Evolutionary conservation across 2,888 invertebrate genomes (phyloP), one percentile per base, ranked within the genome.

Genomic region (Peribatodes rhomboidaria): DNA sequence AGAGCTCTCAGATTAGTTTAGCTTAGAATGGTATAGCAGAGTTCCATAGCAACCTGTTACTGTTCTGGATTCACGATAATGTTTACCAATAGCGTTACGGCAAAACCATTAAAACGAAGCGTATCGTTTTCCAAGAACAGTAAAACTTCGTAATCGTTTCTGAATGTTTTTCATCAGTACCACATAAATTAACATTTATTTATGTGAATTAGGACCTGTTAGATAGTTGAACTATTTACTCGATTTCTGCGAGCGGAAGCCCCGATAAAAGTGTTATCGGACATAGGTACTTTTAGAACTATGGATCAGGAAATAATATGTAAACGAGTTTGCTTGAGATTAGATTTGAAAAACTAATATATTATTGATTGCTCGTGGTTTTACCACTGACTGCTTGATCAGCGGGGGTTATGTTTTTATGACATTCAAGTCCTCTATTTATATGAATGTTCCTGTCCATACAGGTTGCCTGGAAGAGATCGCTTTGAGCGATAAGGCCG

Each of bases 131-230:
- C 4, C 9, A 47, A 47, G 27, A 27, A 49, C 31, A 31, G 31
- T 49, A 49, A 46, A 49, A 49, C 47, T 14, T 6, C 10, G 14
- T 49, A 31, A 31, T 22, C 44, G 44, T 44, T 44, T 22, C 13
- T 22, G 44, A 44, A 44, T 22, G 22, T 44, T 44, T 44, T 49
- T 31, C 16, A 22, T 2, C 13, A 31, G 47, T 31, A 13, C 10
- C 31, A 31, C 47, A 31, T 31, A 31, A 31, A 49, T 49, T 46
- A 27, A 14, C 47, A 31, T 31, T 49, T 49, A 31, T 31, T 11
- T 20, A 13, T 22, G 1, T 22, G 11, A 46, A 46, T 22, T 16
- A 22, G 13, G 20, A 14, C 39, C 14, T 39, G n/a, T 20, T 11
- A 3, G 31, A 18, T 46, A 22, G 46, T 46, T n/a, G 10, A 27